Conservation (phyloP, 1,140 invertebrate genomes). For the Drosophila sechellia region DNA sequence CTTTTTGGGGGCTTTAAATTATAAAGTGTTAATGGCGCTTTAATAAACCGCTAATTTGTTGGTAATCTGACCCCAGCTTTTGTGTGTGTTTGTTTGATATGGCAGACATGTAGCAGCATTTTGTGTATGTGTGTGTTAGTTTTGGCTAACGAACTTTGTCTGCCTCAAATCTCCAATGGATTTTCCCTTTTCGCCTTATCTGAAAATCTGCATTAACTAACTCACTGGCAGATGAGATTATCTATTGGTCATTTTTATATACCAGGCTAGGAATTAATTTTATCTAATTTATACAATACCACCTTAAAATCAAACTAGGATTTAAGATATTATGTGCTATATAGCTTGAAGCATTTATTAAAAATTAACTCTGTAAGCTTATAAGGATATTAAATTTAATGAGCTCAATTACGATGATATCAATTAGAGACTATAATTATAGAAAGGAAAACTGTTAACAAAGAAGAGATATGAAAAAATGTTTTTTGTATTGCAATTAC, state of each 20-base stretch:
- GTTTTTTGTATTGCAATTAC: not conserved
- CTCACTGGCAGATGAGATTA: constrained; percentile 2
- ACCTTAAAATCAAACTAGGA: too few species aligned
- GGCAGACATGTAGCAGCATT: constrained; percentile 4
- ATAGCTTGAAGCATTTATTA: too few species aligned
- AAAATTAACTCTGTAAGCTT: too few species aligned
- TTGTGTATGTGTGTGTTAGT: constrained; percentile 18
- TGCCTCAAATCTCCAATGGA: constrained; percentile 55
- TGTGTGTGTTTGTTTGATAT: constrained; percentile 27
- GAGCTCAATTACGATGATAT: too few species aligned
- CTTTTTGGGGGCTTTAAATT: constrained; percentile 55
- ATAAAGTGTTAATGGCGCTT: constrained; percentile 65
- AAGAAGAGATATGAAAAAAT: not conserved
- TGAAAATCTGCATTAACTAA: constrained; percentile 4
- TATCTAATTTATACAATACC: too few species aligned
- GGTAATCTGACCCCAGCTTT: constrained; percentile 53
- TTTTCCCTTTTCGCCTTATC: constrained; percentile 20
- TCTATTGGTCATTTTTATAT: not conserved
- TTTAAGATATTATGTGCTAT: too few species aligned
- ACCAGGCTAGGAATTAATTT: not conserved
- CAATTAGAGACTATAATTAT: too few species aligned
- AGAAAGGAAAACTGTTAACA: too few species aligned
- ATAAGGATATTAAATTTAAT: too few species aligned
- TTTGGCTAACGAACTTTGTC: constrained; percentile 40
- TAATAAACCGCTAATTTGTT: constrained; percentile 67